These are phyloP conservation scores for Cheilosia vulpina DNA, from an alignment of 2,888 invertebrate genomes.

Conservation along the genomic window DNA sequence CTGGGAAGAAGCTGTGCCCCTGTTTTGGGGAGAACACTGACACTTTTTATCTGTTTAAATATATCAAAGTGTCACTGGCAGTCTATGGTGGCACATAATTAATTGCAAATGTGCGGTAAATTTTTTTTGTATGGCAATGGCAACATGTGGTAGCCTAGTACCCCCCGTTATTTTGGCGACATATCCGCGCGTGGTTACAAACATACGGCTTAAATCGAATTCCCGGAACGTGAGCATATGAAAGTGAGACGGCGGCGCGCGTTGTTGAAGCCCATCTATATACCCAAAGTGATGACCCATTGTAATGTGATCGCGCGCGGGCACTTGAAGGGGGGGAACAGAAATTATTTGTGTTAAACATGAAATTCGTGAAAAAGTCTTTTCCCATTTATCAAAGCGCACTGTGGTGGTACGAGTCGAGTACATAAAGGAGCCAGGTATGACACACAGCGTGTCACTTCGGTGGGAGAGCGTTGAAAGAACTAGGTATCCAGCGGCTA, in stretches of 20 bases:
- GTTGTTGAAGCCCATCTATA: slow-evolving; percentile 17
- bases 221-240: slow-evolving; percentile 14
- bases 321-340: not conserved
- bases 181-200: slow-evolving; percentile 19
- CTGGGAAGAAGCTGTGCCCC: slow-evolving; percentile 17
- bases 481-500: slow-evolving; percentile 43
- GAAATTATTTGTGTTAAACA: slow-evolving; percentile 52
- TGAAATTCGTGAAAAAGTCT: slow-evolving; percentile 53
- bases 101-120: slow-evolving; percentile 53
- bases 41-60: slow-evolving; percentile 65
- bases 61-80: slow-evolving; percentile 66
- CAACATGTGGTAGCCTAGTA: not conserved
- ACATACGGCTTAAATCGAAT: slow-evolving; percentile 35
- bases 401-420: not conserved
- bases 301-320: slow-evolving; percentile 1
- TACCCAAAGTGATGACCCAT: slow-evolving; percentile 38
- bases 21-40: slow-evolving; percentile 42
- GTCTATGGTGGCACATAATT: slow-evolving; percentile 66
- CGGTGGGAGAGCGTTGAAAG: slow-evolving; percentile 45
- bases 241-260: slow-evolving; percentile 10
- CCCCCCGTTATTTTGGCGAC: not conserved
- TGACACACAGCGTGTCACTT: slow-evolving; percentile 33
- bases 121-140: too few relatives aligned
- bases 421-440: slow-evolving; percentile 8
- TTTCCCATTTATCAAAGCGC: slow-evolving; percentile 32